Base-by-base conservation (phyloP, 2,888 invertebrate species). In the Acrobasis consociella region DNA sequence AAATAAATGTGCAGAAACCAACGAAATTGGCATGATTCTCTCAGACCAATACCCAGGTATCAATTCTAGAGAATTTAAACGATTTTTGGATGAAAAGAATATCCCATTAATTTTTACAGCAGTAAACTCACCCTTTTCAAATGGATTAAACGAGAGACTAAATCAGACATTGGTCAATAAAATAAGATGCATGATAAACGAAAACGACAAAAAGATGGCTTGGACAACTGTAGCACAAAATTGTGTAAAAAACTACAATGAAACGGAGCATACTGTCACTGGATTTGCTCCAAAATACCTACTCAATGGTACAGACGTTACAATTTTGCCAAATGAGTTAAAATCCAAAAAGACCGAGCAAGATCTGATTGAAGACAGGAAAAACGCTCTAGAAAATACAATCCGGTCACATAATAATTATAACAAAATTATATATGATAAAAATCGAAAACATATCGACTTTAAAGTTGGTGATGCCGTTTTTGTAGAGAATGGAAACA, bases 91-190 rank as follows among this genome's bases (percentile, higher is more conserved):
- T 10, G 60, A 67, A 15, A 63, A 69, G 15, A 49, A 58, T 60
- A 71, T 76, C 56, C 42, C 59, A 58, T 64, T 80, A 38, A 60
- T 81, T 51, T 81, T 80, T 59, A 81, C 77, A 2, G 79, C 76
- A 62, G 77, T 73, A 2, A 49, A 49, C n/a, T 3, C n/a, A 8
- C 49, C 49, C 1, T 49, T 49, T n/a, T 49, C 49, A 49, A 49
- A n/a, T n/a, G n/a, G n/a, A n/a, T n/a, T n/a, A n/a, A n/a, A n/a
- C n/a, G n/a, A n/a, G n/a, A n/a, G n/a, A 49, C 17, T 50, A 0
- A 50, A 50, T 50, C 50, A 50, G 9, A 50, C 50, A 1, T 9
- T 50, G 22, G 70, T 75, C 1, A 78, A 77, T 51, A 75, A 70
- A 67, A 74, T 73, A 0, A 70, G 75, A 56, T 76, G 74, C 60